Evolutionary conservation across 37 sponge, comb jelly and placozoan genomes (phyloP).

Genomic region (Hexactinellida sp.): DNA sequence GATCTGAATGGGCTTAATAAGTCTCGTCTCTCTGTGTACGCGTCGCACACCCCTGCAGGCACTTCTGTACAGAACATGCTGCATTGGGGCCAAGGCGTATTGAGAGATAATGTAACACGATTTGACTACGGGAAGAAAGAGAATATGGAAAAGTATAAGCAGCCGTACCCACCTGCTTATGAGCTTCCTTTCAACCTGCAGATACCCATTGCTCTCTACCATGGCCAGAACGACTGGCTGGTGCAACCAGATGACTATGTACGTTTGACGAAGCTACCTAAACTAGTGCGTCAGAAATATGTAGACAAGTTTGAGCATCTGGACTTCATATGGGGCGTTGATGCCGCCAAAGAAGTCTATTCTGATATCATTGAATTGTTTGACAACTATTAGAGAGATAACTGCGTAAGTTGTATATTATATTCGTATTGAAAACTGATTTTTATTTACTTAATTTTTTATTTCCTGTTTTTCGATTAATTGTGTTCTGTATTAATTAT

Average conservation of each 20-base stretch:
- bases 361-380: constrained; percentile 28
- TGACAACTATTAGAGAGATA: constrained; percentile 18
- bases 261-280: background rate
- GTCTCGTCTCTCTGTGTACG: constrained; percentile 64
- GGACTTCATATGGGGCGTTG: constrained; percentile 80
- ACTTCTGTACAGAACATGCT: constrained; percentile 66
- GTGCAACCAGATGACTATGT: constrained; percentile 54
- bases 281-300: background rate
- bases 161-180: constrained; percentile 35
- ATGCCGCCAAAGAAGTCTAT: constrained; percentile 49
- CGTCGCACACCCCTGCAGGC: constrained; percentile 83
- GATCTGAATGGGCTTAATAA: constrained; percentile 43
- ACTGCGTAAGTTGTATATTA: too few relatives aligned
- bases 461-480: too few relatives aligned
- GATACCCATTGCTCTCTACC: constrained; percentile 60
- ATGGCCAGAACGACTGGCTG: constrained; percentile 66
- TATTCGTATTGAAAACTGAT: too few relatives aligned
- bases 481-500: too few relatives aligned
- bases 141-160: background rate
- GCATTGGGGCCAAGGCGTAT: constrained; percentile 56
- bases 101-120: background rate
- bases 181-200: constrained; percentile 41
- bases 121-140: constrained; percentile 15
- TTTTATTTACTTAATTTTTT: too few relatives aligned
- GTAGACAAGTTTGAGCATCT: constrained; percentile 55